phyloP scores from a whole-genome alignment of 2,888 invertebrate species.

The Epistrophe eligans region DNA sequence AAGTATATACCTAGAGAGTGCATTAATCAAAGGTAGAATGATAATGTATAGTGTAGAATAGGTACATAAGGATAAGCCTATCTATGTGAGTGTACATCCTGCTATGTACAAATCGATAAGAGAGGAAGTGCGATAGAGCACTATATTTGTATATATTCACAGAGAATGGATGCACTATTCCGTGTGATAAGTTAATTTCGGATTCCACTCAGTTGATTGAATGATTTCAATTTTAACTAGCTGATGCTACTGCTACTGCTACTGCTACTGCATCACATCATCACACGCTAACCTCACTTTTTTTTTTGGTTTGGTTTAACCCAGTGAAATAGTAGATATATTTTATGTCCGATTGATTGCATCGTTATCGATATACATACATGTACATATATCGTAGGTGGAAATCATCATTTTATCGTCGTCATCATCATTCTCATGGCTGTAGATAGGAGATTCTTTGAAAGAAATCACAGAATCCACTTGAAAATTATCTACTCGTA shows the following conservation, averaged over 20 bases:
- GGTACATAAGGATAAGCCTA: not conserved
- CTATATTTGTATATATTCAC: not conserved
- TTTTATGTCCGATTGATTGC: slow-evolving; percentile 42
- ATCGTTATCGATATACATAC: not conserved
- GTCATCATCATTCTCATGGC: slow-evolving; percentile 2
- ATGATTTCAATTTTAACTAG: slow-evolving; percentile 51
- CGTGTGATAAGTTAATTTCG: slow-evolving; percentile 56
- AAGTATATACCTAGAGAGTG: not conserved
- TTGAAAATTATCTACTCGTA: slow-evolving; percentile 29
- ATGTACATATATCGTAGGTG: too few relatives aligned
- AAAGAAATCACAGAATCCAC: slow-evolving; percentile 51
- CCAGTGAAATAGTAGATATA: slow-evolving; percentile 21
- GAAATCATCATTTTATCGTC: slow-evolving; percentile 28
- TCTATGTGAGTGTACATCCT: slow-evolving; percentile 17
- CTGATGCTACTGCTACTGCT: not conserved
- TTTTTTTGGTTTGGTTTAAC: not conserved
- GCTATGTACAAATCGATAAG: slow-evolving; percentile 21
- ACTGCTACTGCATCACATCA: not conserved
- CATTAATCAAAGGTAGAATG: slow-evolving; percentile 32
- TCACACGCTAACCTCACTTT: slow-evolving; percentile 37
- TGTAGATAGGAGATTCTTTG: slow-evolving; percentile 25
- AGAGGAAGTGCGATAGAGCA: slow-evolving; percentile 17
- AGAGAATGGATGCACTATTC: slow-evolving; percentile 47
- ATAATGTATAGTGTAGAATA: not conserved
- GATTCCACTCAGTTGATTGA: slow-evolving; percentile 54